phyloP scores from a whole-genome alignment of 2,888 invertebrate genomes.

The Willowsia nigromaculata region DNA sequence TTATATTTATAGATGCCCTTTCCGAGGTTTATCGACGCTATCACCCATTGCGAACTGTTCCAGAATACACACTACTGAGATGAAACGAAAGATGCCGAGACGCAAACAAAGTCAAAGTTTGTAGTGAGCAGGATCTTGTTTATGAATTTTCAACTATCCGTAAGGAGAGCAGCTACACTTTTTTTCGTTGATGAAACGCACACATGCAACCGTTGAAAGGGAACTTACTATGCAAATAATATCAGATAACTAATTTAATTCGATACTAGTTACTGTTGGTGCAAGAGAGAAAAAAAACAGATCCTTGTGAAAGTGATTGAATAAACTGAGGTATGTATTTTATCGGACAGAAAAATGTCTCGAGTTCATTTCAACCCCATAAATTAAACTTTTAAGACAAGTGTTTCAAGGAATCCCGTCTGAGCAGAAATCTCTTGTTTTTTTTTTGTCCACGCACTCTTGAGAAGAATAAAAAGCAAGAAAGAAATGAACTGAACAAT shows the following conservation, averaged over 20 bases:
- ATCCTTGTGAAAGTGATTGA: slow-evolving; percentile 1
- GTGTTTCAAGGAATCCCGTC: not conserved
- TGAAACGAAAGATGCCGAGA: not conserved
- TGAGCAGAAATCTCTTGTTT: not conserved
- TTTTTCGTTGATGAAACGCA: not conserved
- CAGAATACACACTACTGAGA: not conserved
- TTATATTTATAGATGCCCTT: not conserved
- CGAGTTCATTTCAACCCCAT: not conserved
- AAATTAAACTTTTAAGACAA: not conserved
- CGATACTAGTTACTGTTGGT: not conserved
- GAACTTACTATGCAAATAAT: not conserved
- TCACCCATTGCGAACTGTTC: not conserved
- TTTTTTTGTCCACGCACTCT: not conserved
- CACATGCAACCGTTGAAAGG: not conserved
- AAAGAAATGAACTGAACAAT: not conserved
- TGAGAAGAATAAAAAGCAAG: not conserved
- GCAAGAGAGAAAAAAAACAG: not conserved
- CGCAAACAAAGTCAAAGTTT: not conserved
- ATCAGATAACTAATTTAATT: not conserved
- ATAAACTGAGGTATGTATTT: not conserved
- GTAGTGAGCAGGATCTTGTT: not conserved
- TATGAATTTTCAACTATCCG: not conserved
- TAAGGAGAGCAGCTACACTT: not conserved
- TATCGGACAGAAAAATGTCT: not conserved
- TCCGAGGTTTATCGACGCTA: not conserved